Conservation (phyloP, 1,140 invertebrate genomes). For the Chionoecetes opilio region DNA sequence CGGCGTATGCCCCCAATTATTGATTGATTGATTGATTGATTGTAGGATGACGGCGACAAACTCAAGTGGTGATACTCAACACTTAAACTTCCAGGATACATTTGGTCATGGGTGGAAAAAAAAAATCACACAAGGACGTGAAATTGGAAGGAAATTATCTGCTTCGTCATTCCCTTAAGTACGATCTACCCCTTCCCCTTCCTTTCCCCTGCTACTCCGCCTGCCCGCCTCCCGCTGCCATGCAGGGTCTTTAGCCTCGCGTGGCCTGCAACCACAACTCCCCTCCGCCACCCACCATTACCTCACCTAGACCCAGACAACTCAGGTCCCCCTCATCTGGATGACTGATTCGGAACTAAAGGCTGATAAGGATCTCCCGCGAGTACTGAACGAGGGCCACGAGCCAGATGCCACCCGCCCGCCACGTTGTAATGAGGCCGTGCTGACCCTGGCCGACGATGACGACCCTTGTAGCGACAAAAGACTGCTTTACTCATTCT, state of each 20-base stretch:
- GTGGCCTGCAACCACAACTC: background rate
- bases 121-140: too few relatives aligned
- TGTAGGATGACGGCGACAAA: too few relatives aligned
- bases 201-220: too few relatives aligned
- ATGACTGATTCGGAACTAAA: slow-evolving; percentile 8
- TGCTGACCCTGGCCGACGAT: background rate
- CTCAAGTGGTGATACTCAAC: too few relatives aligned
- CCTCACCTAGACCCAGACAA: background rate
- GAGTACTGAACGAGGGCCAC: background rate
- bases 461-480: background rate
- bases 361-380: background rate
- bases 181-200: too few relatives aligned
- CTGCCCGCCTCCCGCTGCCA: background rate
- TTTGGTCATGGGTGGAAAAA: too few relatives aligned
- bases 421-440: background rate
- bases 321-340: background rate
- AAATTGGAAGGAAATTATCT: too few relatives aligned
- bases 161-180: too few relatives aligned
- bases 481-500: background rate
- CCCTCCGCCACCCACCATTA: background rate
- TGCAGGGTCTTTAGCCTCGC: background rate
- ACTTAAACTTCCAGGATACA: too few relatives aligned
- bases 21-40: too few relatives aligned
- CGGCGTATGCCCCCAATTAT: too few relatives aligned
- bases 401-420: background rate